phyloP scores from a whole-genome alignment of 2,797 vertebrate genomes.

The Carcharodon carcharias region DNA sequence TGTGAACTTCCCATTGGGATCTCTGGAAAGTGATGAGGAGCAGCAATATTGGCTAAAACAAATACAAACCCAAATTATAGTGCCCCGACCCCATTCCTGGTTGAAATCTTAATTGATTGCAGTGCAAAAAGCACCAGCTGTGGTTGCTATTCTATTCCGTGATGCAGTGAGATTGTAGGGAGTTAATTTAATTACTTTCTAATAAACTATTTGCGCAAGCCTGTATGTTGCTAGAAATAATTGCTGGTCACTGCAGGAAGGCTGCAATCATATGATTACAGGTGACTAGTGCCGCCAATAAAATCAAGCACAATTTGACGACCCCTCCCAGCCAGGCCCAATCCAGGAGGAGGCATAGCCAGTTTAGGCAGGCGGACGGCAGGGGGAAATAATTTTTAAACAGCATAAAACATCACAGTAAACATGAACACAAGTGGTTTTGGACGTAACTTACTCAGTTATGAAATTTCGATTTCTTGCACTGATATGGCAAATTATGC shows the following conservation, averaged over 20 bases:
- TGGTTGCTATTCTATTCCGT: neutral
- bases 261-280: neutral
- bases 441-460: no score
- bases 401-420: neutral
- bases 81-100: neutral
- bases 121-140: neutral
- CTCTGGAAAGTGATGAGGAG: neutral
- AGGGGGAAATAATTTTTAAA: neutral
- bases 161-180: neutral
- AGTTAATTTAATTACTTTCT: neutral
- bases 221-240: neutral
- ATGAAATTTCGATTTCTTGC: neutral
- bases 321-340: neutral
- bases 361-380: no score
- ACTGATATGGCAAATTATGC: neutral
- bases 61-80: neutral
- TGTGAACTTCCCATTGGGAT: neutral
- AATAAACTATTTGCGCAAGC: neutral
- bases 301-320: neutral
- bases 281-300: neutral
- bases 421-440: no score
- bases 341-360: neutral
- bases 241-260: neutral
- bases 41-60: neutral
- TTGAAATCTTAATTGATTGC: neutral